Base-by-base conservation (phyloP, 2,888 invertebrate species). In the Ophion obscuratus region DNA sequence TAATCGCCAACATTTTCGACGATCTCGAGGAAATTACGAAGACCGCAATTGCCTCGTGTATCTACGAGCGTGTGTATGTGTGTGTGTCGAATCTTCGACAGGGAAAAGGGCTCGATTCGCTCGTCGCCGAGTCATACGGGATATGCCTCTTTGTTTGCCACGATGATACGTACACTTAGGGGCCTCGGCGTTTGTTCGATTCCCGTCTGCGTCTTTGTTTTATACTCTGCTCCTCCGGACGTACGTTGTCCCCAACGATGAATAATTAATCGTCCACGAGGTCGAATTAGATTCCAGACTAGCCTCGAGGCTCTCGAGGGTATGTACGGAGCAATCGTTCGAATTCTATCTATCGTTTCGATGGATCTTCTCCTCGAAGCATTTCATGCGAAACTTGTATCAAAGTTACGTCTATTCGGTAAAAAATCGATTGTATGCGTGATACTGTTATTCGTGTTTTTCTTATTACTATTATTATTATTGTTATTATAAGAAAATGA, bases 231-330 rank as follows among this genome's bases (percentile, higher is more conserved):
- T 85, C 59, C 81, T 85, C 85, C 85, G 81, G 81, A 86, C 86
- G 86, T 84, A 81, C 86, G 81, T 74, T 81, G 84, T 86, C 84
- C 82, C 85, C 84, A 84, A 47, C 81, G 80, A 87, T 87, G 87
- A 88, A 86, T 87, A 87, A 88, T 87, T 87, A 87, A 88, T 88
- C 77, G 81, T 66, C 66, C 86, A 79, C 86, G 87, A 87, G 88
- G 85, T 86, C 75, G 79, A 83, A 87, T 88, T 84, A 85, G 75
- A 83, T 81, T 87, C 78, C 71, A 71, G 86, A 70, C 75, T 77
- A 83, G 84, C 66, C 70, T 44, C 78, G 73, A 70, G 27, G 73
- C 78, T 64, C 59, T 67, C 66, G 62, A 67, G 67, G 44, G 53
- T 47, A 77, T 53, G 27, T 31, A 64, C 84, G 80, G 80, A 79